Conservation (phyloP, 92 coral and sea anemone genomes). For the Parazoanthus darwini region DNA sequence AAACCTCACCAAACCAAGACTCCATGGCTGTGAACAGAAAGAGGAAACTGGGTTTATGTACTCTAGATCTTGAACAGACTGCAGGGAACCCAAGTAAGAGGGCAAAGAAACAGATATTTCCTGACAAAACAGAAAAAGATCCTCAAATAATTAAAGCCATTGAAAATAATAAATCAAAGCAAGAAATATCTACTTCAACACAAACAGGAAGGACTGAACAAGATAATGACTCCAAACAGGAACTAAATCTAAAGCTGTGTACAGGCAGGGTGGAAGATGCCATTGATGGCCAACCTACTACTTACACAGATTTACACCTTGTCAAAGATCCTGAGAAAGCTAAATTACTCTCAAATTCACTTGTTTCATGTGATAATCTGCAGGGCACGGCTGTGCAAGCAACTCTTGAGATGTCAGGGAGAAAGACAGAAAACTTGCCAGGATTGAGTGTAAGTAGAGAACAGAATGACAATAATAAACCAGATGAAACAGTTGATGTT, state of each 20-base stretch:
- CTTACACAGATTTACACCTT: not conserved
- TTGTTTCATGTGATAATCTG: not conserved
- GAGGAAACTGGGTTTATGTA: constrained; percentile 17
- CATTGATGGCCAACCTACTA: not conserved
- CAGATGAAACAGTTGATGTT: constrained; percentile 30
- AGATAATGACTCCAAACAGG: not conserved
- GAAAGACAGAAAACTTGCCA: not conserved
- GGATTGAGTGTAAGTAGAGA: not conserved
- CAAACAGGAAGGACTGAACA: constrained; percentile 3
- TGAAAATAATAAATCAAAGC: constrained; percentile 9
- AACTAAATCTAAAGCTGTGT: not conserved
- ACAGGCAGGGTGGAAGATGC: not conserved
- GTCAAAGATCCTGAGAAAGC: not conserved
- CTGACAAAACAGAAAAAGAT: not conserved
- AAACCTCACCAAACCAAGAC: constrained; percentile 18
- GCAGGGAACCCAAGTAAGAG: not conserved
- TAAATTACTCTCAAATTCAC: not conserved
- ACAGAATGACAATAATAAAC: not conserved
- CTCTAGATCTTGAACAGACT: not conserved
- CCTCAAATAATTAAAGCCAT: not conserved
- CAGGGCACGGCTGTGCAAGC: not conserved
- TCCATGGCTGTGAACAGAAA: constrained; percentile 3
- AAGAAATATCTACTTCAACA: not conserved
- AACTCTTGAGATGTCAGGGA: not conserved
- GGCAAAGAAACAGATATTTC: not conserved